Percentiles rank a stretch among this genome's conserved stretches.
Conservation (phyloP, 2,797 vertebrate genomes). For the Gorsachius magnificus region DNA sequence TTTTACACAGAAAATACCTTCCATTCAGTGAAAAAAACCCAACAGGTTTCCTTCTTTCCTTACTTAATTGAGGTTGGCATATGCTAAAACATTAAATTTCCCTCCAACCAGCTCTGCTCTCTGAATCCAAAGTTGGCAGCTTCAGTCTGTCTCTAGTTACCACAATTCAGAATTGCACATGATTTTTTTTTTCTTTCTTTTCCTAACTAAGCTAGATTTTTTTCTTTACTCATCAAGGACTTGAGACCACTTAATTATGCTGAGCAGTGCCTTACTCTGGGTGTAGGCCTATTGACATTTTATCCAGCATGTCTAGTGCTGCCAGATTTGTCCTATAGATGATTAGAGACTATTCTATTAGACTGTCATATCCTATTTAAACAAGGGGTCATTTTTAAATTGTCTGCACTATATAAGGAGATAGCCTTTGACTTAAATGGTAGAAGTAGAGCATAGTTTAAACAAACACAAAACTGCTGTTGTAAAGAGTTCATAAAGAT, state of each 20-base stretch:
- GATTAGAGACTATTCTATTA: not conserved
- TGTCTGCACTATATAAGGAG: not conserved
- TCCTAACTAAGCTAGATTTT: not conserved
- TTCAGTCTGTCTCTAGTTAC: not conserved
- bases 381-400: not conserved
- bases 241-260: not conserved
- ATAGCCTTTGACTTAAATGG: not conserved
- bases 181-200: not conserved
- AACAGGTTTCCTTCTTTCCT: not conserved
- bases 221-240: not conserved
- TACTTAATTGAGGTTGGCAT: not conserved
- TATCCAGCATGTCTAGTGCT: not conserved
- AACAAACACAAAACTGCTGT: conserved; percentile 2
- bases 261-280: not conserved
- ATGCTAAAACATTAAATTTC: not conserved
- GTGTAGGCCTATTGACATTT: not conserved
- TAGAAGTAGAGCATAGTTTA: not conserved
- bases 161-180: not conserved
- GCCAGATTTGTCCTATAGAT: not conserved
- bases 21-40: not conserved
- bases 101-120: not conserved
- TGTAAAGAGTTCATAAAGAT: conserved; percentile 14
- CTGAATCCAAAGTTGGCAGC: not conserved
- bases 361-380: not conserved
- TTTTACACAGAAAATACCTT: not conserved